Evolutionary conservation across 2,888 invertebrate genomes (phyloP).

Genomic region (Patella pellucida): DNA sequence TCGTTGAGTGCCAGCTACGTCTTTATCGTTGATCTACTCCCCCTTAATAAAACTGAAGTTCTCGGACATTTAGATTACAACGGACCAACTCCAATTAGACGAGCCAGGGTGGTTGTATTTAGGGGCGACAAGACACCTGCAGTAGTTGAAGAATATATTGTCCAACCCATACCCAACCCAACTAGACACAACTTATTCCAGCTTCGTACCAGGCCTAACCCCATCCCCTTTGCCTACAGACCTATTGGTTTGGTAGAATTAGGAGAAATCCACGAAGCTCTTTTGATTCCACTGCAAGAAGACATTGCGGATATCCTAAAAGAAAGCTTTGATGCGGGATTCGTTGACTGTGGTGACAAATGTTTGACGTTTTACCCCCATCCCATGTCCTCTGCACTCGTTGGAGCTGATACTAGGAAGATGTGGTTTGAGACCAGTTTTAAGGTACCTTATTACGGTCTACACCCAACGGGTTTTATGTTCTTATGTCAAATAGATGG

Average conservation of each 20-base stretch:
- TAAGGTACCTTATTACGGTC: constrained; percentile 38
- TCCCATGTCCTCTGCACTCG: constrained; percentile 38
- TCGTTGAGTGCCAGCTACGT: constrained; percentile 32
- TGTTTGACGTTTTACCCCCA: constrained; percentile 43
- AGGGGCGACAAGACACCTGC: constrained; percentile 45
- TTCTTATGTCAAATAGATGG: constrained; percentile 46
- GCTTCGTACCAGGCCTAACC: constrained; percentile 24
- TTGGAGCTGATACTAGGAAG: constrained; percentile 37
- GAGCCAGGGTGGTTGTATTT: constrained; percentile 47
- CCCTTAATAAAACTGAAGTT: constrained; percentile 42
- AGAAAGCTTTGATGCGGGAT: constrained; percentile 53
- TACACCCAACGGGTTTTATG: constrained; percentile 48
- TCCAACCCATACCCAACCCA: constrained; percentile 53
- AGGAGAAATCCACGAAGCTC: constrained; percentile 9
- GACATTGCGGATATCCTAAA: constrained; percentile 42
- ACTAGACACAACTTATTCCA: constrained; percentile 29
- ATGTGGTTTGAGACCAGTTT: constrained; percentile 46
- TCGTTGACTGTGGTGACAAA: constrained; percentile 41
- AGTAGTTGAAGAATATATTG: constrained; percentile 48
- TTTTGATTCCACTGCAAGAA: constrained; percentile 32
- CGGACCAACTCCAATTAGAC: constrained; percentile 38
- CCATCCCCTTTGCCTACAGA: constrained; percentile 45
- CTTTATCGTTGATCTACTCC: constrained; percentile 43
- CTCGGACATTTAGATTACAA: constrained; percentile 36
- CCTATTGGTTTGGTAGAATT: constrained; percentile 47